Evolutionary conservation across 2,888 invertebrate genomes (phyloP).

Genomic region (Scaeva pyrastri): DNA sequence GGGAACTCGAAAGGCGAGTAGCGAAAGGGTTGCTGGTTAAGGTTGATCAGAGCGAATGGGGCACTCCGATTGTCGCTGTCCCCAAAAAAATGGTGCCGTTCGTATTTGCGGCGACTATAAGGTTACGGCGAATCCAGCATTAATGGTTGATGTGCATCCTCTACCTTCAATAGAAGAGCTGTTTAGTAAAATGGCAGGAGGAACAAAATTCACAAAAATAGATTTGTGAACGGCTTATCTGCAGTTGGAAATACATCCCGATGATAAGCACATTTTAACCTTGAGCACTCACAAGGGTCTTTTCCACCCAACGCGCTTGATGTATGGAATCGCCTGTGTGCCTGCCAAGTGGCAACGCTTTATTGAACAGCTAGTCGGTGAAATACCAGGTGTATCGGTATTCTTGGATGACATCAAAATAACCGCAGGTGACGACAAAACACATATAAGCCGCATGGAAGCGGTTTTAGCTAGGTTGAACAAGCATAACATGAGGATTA

Average conservation of each 20-base stretch:
- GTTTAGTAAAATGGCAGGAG: constrained; percentile 77
- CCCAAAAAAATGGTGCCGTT: constrained; percentile 77
- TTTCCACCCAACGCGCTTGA: constrained; percentile 78
- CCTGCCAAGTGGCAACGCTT: constrained; percentile 80
- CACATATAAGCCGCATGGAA: constrained; percentile 77
- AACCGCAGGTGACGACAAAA: constrained; percentile 75
- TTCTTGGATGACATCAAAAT: constrained; percentile 78
- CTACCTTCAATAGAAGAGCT: constrained; percentile 77
- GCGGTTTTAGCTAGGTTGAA: constrained; percentile 76
- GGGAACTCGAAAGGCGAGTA: constrained; percentile 68
- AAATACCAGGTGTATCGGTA: constrained; percentile 77
- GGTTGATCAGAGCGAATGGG: constrained; percentile 78
- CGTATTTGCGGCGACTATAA: constrained; percentile 77
- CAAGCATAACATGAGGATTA: constrained; percentile 77
- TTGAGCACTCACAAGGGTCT: constrained; percentile 80
- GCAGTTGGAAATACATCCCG: constrained; percentile 79
- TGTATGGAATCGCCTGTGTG: constrained; percentile 79
- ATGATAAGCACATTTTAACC: constrained; percentile 78
- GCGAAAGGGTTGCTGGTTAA: constrained; percentile 46
- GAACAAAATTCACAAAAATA: constrained; percentile 77
- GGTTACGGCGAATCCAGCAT: constrained; percentile 77
- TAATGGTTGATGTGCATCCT: constrained; percentile 77
- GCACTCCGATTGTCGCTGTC: constrained; percentile 79
- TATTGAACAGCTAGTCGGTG: constrained; percentile 78
- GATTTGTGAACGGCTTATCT: constrained; percentile 80